Base-by-base conservation (phyloP, 2,113 vertebrate genomes). In the Microtus montanus region DNA sequence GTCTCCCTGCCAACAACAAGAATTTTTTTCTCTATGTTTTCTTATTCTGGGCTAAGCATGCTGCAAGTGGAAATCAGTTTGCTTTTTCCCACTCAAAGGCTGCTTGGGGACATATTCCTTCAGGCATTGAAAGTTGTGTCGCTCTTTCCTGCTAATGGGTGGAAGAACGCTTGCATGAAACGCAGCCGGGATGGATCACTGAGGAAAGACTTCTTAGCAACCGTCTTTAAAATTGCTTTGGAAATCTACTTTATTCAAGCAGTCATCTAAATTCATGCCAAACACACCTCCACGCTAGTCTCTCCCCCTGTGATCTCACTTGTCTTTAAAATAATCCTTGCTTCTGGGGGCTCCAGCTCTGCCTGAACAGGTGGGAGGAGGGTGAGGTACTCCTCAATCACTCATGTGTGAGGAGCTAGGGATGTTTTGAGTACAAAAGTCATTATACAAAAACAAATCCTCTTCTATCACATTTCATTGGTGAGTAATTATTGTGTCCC, bases 401-500 rank as follows among this genome's bases (percentile, higher is more conserved):
- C 26, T 94, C 79, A 20, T 87, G 80, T 68, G 85, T 77, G 77
- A 64, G 26, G 73, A 92, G 92, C 66, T 4, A 30, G 80, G 93
- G 91, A 88, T 96, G 94, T 94, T 97, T 90, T 89, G 78, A 95
- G 92, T 61, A 92, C 33, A 79, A 58, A 92, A 96, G 95, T 79
- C 93, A 92, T 91, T 90, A 83, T 17, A 74, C 3, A 30, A 91
- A 94, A 97, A 92, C 80, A 95, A 93, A 93, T 75, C 75, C 63
- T 95, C 94, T 96, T 89, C 93, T 85, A 73, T 71, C 77, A 24
- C 92, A 78, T 94, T 96, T 77, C 92, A 90, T 52, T 95, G 58
- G 93, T 95, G 94, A 96, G 85, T 96, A 95, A 93, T 96, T 92
- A 91, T 38, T 84, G 95, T 66, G 63, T 64, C 96, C 74, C 63